phyloP scores from a whole-genome alignment of 2,113 vertebrate genomes.

The Sylvietta virens region DNA sequence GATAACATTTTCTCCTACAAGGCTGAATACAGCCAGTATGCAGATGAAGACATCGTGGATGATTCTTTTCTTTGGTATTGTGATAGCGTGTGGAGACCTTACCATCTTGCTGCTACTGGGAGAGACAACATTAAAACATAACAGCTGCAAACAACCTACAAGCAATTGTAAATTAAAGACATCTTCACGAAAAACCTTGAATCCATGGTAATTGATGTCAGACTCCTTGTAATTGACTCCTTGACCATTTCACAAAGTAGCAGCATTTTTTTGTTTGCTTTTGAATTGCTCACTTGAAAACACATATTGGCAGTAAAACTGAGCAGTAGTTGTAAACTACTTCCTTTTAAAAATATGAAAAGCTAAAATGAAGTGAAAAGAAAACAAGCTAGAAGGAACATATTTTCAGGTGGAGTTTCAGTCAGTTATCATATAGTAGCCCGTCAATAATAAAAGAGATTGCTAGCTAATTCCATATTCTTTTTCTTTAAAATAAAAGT shows the following conservation, averaged over 20 bases:
- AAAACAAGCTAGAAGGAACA: not conserved
- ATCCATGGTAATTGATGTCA: slow-evolving; percentile 6
- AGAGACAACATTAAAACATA: not conserved
- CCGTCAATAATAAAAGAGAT: not conserved
- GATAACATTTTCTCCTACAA: not conserved
- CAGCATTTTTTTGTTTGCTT: not conserved
- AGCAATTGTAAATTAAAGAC: not conserved
- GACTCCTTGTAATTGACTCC: not conserved
- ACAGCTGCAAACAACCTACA: not conserved
- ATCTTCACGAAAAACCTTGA: not conserved
- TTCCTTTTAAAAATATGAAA: not conserved
- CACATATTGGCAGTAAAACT: not conserved
- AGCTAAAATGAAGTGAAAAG: not conserved
- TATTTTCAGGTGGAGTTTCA: not conserved
- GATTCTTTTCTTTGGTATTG: not conserved
- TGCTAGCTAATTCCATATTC: not conserved
- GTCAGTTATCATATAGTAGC: not conserved
- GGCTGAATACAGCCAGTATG: not conserved
- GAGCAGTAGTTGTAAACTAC: not conserved
- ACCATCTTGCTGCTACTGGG: not conserved
- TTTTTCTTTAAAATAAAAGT: slow-evolving; percentile 10
- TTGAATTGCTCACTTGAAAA: slow-evolving; percentile 18
- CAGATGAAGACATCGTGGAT: not conserved
- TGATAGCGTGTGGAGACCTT: not conserved
- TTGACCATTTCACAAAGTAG: not conserved